phyloP scores from a whole-genome alignment of 1,140 invertebrate species.

The Cotesia typhae region DNA sequence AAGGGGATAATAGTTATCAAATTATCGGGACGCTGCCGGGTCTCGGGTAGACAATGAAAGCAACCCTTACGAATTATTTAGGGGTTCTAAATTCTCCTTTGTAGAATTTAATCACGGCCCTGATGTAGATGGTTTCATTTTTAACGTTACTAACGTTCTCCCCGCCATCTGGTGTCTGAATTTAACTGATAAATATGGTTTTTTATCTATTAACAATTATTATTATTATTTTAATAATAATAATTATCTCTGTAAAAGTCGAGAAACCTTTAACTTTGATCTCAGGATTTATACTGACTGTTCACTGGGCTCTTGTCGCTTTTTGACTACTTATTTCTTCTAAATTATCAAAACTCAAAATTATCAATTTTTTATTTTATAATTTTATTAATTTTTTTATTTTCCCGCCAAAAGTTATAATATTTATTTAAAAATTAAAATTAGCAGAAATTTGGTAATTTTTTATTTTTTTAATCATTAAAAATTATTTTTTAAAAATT shows the following conservation, averaged over 20 bases:
- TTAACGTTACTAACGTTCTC: slow-evolving; percentile 17
- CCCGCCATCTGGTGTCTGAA: slow-evolving; percentile 61
- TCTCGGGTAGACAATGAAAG: slow-evolving; percentile 22
- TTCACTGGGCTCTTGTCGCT: too few species aligned
- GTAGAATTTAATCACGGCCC: slow-evolving; percentile 40
- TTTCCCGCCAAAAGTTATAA: too few species aligned
- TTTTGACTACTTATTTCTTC: too few species aligned
- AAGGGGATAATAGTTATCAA: not conserved
- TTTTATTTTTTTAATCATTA: too few species aligned
- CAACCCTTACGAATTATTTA: not conserved
- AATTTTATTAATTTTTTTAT: too few species aligned
- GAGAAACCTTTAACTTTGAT: not conserved
- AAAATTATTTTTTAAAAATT: too few species aligned
- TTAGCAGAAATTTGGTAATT: too few species aligned
- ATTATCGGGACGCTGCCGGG: slow-evolving; percentile 20
- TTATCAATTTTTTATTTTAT: too few species aligned
- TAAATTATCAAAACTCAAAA: too few species aligned
- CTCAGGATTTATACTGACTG: too few species aligned
- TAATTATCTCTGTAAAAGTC: not conserved
- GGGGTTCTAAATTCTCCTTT: slow-evolving; percentile 4
- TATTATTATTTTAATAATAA: slow-evolving; percentile 24
- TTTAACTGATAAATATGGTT: slow-evolving; percentile 50
- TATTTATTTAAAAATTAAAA: too few species aligned
- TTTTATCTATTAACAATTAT: slow-evolving; percentile 45
- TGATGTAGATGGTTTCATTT: slow-evolving; percentile 35